Conservation (phyloP, 2,797 vertebrate genomes). For the Anabas testudineus region DNA sequence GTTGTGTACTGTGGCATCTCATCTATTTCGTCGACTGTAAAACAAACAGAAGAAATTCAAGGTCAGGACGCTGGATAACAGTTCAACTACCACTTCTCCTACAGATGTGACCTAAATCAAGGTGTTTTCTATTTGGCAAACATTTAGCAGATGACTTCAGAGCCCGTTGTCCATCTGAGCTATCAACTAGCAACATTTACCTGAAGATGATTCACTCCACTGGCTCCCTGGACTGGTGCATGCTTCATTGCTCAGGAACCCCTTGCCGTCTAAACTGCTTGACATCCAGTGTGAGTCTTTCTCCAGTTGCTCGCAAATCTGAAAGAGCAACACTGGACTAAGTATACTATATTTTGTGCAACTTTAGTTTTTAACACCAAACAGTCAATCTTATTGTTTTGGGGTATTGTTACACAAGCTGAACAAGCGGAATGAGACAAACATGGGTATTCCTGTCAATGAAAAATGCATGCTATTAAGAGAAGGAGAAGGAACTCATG, state of each 20-base stretch:
- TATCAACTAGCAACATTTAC: slow-evolving; percentile 72
- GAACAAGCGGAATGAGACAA: slow-evolving; percentile 56
- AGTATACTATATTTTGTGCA: slow-evolving; percentile 46
- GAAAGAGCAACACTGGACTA: slow-evolving; percentile 68
- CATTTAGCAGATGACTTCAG: not conserved
- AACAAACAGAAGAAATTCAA: slow-evolving; percentile 27
- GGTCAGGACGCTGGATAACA: slow-evolving; percentile 19
- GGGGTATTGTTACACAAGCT: slow-evolving; percentile 30
- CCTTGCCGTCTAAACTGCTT: slow-evolving; percentile 78
- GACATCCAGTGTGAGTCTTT: slow-evolving; percentile 81
- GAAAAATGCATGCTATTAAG: slow-evolving; percentile 61
- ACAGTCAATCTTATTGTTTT: slow-evolving; percentile 9
- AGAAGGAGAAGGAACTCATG: slow-evolving; percentile 24
- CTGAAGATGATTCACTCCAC: slow-evolving; percentile 83
- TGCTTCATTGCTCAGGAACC: slow-evolving; percentile 88
- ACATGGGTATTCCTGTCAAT: slow-evolving; percentile 81
- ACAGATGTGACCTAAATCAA: too few species aligned
- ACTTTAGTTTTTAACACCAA: slow-evolving; percentile 19
- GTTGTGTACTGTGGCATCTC: slow-evolving; percentile 66
- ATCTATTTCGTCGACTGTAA: slow-evolving; percentile 75
- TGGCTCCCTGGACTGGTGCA: slow-evolving; percentile 80
- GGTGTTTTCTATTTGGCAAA: too few species aligned
- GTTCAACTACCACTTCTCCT: too few species aligned
- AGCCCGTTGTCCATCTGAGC: not conserved
- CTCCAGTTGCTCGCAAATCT: slow-evolving; percentile 78